Base-by-base conservation (phyloP, 2,113 vertebrate genomes). In the Tachysurus fulvidraco region DNA sequence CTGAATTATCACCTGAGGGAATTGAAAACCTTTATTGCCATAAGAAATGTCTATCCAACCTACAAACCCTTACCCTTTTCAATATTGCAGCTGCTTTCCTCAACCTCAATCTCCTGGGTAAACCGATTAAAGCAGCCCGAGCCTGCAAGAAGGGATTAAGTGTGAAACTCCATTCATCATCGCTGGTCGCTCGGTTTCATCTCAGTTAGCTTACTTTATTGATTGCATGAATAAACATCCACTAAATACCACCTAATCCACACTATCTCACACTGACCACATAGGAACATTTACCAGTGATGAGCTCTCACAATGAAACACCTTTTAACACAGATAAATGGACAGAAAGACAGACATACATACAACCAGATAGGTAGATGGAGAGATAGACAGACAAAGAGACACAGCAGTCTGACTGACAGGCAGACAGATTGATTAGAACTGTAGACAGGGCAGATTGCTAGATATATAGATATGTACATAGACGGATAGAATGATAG, bases 91-190 rank as follows among this genome's bases (percentile, higher is more conserved):
- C n/a, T 87, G 81, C 67, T 86, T 84, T 82, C 50, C 81, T 87
- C 86, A 88, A 83, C 65, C 73, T 36, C 65, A 89, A 90, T 91
- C 90, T 88, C 71, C 74, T 67, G 52, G 55, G 69, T 91, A 90
- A 91, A 88, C 88, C 84, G 86, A 88, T 90, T 91, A 88, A 88
- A 81, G 65, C 76, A 74, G 87, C 82, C 89, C 54, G 41, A 13
- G 64, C 77, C 74, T 84, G 84, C 82, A 71, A 59, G 69, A 85
- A 86, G 79, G 59, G 69, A 84, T 83, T 79, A 85, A 88, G 83
- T 74, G 23, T 67, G 87, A 84, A 86, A 82, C 89, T 67, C 46
- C 87, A 83, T 89, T 85, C 81, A 86, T 88, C 46, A 88, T 16
- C 17, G 57, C 65, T 60, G 11, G 85, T 81, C 25, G 1, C 54